Base-by-base conservation (phyloP, 2,113 vertebrate species). In the Sylvietta virens region DNA sequence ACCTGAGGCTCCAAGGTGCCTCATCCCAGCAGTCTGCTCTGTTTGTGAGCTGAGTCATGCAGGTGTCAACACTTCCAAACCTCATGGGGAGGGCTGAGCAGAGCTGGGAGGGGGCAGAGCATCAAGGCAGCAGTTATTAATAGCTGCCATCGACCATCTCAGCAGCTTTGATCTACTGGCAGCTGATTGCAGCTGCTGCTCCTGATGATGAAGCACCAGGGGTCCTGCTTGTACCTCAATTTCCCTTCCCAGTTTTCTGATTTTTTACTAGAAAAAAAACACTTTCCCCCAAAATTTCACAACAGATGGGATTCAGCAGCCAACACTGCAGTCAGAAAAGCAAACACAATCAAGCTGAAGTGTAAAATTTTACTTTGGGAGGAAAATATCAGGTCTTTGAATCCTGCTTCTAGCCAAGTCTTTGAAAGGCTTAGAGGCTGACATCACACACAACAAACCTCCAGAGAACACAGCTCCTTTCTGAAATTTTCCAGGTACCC, bases 81-180 rank as follows among this genome's bases (percentile, higher is more conserved):
- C 86, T 45, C 71, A n/a, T 57, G 69, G 40, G 18, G 79, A 86
- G 82, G 82, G 71, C 80, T 88, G 79, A 92, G 92, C 62, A 81
- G 92, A 71, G 95, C 60, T 39, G 80, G 83, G 83, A 90, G 56
- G 72, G 64, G 70, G 60, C 67, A 86, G 62, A 94, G 91, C 86
- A 33, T 72, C 77, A 48, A 60, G 77, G 37, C 56, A 84, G 89
- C 53, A 86, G 86, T 94, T 94, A 95, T 95, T 94, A 96, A 92
- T 94, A 96, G 94, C 92, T 92, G 92, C 73, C 71, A 96, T 92
- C 53, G 62, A 95, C 81, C 91, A 84, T 57, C 64, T 91, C 88
- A 44, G 65, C 27, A 69, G 65, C 89, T 94, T 95, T 96, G 91
- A 97, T 91, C 94, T 81, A 48, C 61, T 76, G 61, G 69, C 94